Percentiles rank a stretch among this genome's conserved stretches.
phyloP scores from a whole-genome alignment of 2,797 vertebrate species.

The Chloroceryle inda region DNA sequence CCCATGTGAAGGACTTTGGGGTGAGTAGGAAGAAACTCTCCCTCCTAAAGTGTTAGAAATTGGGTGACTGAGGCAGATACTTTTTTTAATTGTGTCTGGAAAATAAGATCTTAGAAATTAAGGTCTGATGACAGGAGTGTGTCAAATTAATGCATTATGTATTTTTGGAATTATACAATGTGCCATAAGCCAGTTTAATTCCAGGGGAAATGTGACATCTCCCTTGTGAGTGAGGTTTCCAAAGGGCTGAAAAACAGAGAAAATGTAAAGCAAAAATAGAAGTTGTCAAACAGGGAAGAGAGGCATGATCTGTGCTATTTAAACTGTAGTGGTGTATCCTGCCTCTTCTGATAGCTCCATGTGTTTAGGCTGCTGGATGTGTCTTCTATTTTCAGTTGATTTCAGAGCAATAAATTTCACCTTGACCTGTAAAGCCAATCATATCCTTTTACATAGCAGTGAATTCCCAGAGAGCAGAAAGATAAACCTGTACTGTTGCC shows the following conservation, averaged over 20 bases:
- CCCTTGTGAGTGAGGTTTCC: conserved; percentile 18
- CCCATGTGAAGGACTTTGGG: not conserved
- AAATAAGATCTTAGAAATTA: conserved; percentile 29
- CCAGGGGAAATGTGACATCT: conserved; percentile 35
- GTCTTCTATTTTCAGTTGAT: not conserved
- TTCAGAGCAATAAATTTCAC: conserved; percentile 16
- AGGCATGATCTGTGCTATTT: not conserved
- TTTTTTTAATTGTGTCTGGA: not conserved
- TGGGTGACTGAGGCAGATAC: not conserved
- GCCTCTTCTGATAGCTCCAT: not conserved
- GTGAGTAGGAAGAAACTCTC: not conserved
- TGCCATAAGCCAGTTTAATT: conserved; percentile 64
- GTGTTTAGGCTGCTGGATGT: not conserved
- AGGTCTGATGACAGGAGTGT: conserved; percentile 28
- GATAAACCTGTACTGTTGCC: not conserved
- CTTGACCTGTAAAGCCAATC: not conserved
- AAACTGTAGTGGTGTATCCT: not conserved
- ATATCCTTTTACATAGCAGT: conserved; percentile 9
- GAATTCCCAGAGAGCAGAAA: conserved; percentile 25
- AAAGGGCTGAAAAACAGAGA: conserved; percentile 31
- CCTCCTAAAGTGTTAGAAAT: not conserved
- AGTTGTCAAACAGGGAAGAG: conserved; percentile 34
- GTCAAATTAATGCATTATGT: conserved; percentile 44
- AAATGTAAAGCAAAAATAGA: conserved; percentile 31
- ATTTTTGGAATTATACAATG: conserved; percentile 35